Evolutionary conservation across 2,113 vertebrate genomes (phyloP).

Genomic region (Corynorhinus townsendii): DNA sequence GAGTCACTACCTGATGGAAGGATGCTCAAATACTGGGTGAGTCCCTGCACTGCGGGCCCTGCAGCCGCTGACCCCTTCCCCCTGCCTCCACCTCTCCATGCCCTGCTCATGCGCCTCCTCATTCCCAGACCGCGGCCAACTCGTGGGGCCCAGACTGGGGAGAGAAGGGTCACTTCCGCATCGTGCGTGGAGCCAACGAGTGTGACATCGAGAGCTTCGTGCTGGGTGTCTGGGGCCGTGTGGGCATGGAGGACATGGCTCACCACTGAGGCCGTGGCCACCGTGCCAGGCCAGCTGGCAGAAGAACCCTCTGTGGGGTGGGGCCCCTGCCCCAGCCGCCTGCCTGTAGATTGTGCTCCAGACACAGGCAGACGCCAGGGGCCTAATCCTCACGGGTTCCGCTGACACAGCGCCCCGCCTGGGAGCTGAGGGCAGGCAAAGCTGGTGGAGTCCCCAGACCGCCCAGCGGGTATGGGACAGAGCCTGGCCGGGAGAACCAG

Average conservation of each 20-base stretch:
- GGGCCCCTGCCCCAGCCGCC: background rate
- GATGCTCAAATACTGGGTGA: constrained; percentile 94
- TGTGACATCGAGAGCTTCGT: constrained; percentile 96
- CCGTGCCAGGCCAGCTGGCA: background rate
- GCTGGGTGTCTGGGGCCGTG: constrained; percentile 94
- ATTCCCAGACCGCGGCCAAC: constrained; percentile 90
- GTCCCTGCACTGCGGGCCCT: background rate
- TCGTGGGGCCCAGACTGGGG: constrained; percentile 97
- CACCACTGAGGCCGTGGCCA: constrained; percentile 75
- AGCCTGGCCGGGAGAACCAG: background rate
- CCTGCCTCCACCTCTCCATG: background rate
- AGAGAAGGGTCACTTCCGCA: constrained; percentile 92
- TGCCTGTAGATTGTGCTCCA: background rate
- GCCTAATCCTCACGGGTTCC: background rate
- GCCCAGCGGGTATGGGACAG: background rate
- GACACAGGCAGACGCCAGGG: background rate
- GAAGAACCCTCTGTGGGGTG: background rate
- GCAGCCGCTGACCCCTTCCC: rapidly evolving
- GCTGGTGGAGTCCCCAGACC: constrained; percentile 16
- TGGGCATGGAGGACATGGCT: constrained; percentile 95
- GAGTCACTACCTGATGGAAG: constrained; percentile 84
- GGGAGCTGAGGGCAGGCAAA: constrained; percentile 19
- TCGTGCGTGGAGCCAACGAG: constrained; percentile 92
- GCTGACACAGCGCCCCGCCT: constrained; percentile 12
- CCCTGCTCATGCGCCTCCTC: background rate